Evolutionary conservation across 1,140 invertebrate species (phyloP), one percentile per base, ranked within the genome.

Genomic region (Lepidurus arcticus): DNA sequence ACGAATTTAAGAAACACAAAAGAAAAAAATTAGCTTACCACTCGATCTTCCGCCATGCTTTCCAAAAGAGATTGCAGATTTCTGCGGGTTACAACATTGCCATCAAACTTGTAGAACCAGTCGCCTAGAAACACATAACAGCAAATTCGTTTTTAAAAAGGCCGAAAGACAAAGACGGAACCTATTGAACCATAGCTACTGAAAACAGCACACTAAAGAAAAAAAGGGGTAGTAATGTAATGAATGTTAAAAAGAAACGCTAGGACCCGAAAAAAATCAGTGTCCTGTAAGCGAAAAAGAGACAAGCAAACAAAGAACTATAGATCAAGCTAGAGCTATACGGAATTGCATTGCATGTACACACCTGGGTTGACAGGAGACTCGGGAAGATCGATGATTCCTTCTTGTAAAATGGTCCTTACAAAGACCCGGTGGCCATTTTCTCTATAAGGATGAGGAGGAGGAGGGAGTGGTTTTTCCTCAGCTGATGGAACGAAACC

Each of bases 81-180:
- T 65, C 21, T 65, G 53, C 53, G 16, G 13, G 53, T 65, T 65
- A 65, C 53, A 11, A 65, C 53, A 65, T 65, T 13, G 53, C 53
- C 53, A 21, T 65, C 53, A 7, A 65, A 65, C 53, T 65, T 65
- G 53, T 11, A 65, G 53, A 65, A 65, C 53, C 53, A 65, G 53
- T 65, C 53, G 53, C 53, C 53, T 65, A 65, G 53, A 65, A 65
- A 65, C 9, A 21, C 13, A 16, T 34, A 34, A 34, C 4, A 34
- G 2, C 4, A 34, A 34, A 34, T 34, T 34, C 34, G 3, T 34
- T 34, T 34, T 4, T 34, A 34, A 34, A 34, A 34, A 4, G 3
- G 34, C 2, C 34, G 4, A 34, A 34, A 34, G 34, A 34, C 34
- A 34, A 34, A 34, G 34, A 34, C 34, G 34, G 34, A 4, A 3